A percentile compares a stretch with the other conserved stretches of the same genome.
These are phyloP conservation scores for Pherbina coryleti DNA, from an alignment of 2,888 invertebrate species.

Conservation along the genomic window DNA sequence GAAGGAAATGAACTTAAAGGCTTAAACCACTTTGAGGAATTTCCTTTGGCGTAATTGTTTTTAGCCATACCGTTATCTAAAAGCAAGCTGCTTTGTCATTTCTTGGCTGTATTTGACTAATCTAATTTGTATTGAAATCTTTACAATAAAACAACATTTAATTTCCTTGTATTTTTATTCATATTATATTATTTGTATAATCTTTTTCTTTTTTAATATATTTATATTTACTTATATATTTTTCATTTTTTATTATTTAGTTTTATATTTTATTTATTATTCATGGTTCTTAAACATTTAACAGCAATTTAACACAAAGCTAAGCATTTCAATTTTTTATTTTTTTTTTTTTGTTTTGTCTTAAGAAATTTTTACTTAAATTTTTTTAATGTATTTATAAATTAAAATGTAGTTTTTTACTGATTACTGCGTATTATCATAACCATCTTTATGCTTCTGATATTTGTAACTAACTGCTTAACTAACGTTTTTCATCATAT, in stretches of 20 bases:
- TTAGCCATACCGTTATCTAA: too few relatives aligned
- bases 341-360: slow-evolving; percentile 48
- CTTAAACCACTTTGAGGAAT: too few relatives aligned
- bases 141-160: background rate
- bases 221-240: slow-evolving; percentile 21
- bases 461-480: slow-evolving; percentile 23
- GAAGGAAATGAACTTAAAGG: too few relatives aligned
- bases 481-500: background rate
- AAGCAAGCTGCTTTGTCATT: too few relatives aligned
- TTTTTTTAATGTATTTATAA: slow-evolving; percentile 2
- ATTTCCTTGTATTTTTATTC: slow-evolving; percentile 23
- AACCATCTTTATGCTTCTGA: background rate
- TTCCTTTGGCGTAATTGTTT: too few relatives aligned
- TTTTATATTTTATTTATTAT: slow-evolving; percentile 40
- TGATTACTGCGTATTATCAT: background rate
- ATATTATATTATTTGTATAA: slow-evolving; percentile 33
- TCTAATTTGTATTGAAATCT: background rate
- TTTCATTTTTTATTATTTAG: slow-evolving; percentile 41
- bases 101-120: too few relatives aligned
- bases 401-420: background rate
- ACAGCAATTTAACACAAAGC: slow-evolving; percentile 70
- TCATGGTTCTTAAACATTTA: slow-evolving; percentile 66
- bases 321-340: slow-evolving; percentile 60
- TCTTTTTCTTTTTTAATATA: slow-evolving; percentile 45
- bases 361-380: slow-evolving; percentile 39